Base-by-base conservation (phyloP, 1,140 invertebrate genomes). In the Dermatophagoides farinae region DNA sequence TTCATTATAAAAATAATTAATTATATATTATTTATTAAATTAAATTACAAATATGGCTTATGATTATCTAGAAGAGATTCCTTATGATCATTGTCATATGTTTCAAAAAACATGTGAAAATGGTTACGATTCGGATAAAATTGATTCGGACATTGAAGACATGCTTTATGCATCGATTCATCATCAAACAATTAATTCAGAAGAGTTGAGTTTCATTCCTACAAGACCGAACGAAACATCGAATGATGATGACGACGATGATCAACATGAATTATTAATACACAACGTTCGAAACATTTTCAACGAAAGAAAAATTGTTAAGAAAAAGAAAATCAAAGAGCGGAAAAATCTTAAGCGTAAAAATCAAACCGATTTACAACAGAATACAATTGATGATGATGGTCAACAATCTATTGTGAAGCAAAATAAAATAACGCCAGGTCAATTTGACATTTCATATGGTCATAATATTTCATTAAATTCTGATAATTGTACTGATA, bases 101-200 rank as follows among this genome's bases (percentile, higher is more conserved):
- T 31, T 31, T 31, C 31, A 31, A 31, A 31, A 2, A 31, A 31
- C 31, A 31, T 31, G 2, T 23, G 20, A 25, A 20, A 25, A 44
- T 23, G 54, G 54, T 16, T 60, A 60, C 46, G 44, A 60, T 22
- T 60, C 58, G 10, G 58, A 60, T 23, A n/a, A 50, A 60, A 60
- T 60, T 50, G 46, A 50, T 49, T 43, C 58, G 5, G 58, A 60
- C 9, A 9, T 60, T 14, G 58, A 60, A 38, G 58, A 47, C n/a
- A 9, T 37, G n/a, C 22, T 60, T 22, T 60, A 60, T 23, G 6
- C 43, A 11, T 46, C 58, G 14, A 50, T 60, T 23, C 58, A 60
- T 60, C 58, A 60, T 47, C 23, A 47, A 16, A 44, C 43, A 4
- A n/a, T 38, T 2, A 25, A 52, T n/a, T 16, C 58, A 1, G 20